Evolutionary conservation across 2,888 invertebrate species (phyloP), one percentile per base, ranked within the genome.

Genomic region (Campoplex capitator): DNA sequence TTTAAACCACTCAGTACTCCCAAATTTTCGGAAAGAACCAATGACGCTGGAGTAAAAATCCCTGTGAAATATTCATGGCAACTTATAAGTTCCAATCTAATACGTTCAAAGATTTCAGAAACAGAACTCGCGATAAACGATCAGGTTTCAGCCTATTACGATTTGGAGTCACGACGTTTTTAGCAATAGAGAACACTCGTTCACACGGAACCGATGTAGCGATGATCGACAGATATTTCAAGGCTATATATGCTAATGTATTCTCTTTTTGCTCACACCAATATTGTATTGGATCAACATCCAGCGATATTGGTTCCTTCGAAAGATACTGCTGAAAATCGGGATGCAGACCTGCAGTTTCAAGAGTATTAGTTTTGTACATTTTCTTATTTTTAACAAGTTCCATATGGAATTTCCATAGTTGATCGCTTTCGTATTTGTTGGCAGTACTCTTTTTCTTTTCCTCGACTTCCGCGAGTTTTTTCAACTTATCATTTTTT

Each of bases 151-250:
- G 75, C 16, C 70, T 65, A 65, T 84, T 84, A 11, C 84, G 79
- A 28, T 54, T 84, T 45, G 48, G 51, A 38, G 78, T 65, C 6
- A 42, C 73, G 35, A 84, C 42, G 16, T 79, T 79, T 42, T 74
- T 68, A 8, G 79, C 84, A 16, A 82, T 54, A 23, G 81, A 82
- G 16, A 82, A 82, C 13, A 82, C 48, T 51, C 81, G 42, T 23
- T 79, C 65, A 35, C 84, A 79, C 42, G 84, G 79, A 1, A 77
- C 79, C 4, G 58, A 84, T 11, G 79, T 79, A n/a, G 74, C 74
- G 13, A 84, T 56, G 28, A 65, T 81, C 62, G 84, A 80, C n/a
- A 80, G 16, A 65, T 85, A 79, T 48, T 85, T 62, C 4, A 85
- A 16, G 1, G 84, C 84, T 48, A 85, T n/a, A 9, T 48, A 56